Evolutionary conservation across 2,113 vertebrate species (phyloP).

Genomic region (Lagopus leucura): DNA sequence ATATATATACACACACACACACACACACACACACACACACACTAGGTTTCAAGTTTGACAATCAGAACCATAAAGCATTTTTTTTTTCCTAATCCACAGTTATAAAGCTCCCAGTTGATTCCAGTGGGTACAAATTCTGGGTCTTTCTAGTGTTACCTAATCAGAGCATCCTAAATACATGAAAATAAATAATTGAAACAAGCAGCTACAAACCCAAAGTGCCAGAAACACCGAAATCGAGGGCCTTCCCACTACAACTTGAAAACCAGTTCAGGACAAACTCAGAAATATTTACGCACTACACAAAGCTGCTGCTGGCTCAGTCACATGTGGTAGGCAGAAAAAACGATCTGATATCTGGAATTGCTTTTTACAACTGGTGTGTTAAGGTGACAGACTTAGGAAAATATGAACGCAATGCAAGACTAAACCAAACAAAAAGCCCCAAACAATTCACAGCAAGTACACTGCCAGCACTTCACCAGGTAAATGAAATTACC

Average conservation of each 20-base stretch:
- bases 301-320: background rate
- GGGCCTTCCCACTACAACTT: fast-evolving
- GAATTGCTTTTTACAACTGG: background rate
- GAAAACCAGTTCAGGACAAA: background rate
- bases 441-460: background rate
- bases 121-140: background rate
- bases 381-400: fast-evolving
- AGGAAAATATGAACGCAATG: slow-evolving; percentile 39
- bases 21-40: too few relatives aligned
- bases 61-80: background rate
- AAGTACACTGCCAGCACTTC: background rate
- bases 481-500: slow-evolving; percentile 22
- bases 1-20: too few relatives aligned
- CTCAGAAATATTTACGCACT: background rate
- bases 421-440: slow-evolving; percentile 32
- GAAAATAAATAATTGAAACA: background rate
- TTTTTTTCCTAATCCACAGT: background rate
- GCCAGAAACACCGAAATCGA: background rate
- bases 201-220: background rate
- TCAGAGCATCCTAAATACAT: background rate
- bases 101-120: background rate
- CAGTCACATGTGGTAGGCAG: background rate
- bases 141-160: background rate
- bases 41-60: background rate
- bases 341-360: background rate